Evolutionary conservation across 2,888 invertebrate species (phyloP).

Genomic region (Strigamia maritima): DNA sequence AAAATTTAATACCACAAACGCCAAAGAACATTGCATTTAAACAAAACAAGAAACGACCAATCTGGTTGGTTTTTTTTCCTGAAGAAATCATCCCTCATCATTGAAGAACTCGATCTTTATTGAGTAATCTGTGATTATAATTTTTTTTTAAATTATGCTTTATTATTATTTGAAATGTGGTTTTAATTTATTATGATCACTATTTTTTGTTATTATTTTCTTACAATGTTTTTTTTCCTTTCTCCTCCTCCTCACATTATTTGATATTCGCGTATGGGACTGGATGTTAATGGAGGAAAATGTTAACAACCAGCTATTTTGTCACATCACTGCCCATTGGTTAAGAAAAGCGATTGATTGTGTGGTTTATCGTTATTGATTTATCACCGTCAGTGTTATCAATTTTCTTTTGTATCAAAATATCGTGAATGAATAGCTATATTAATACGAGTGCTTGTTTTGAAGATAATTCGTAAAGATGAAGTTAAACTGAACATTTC

Average conservation of each 20-base stretch:
- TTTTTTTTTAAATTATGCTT: constrained; percentile 3
- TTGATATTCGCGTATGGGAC: not conserved
- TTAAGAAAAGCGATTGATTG: not conserved
- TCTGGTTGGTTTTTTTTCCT: not conserved
- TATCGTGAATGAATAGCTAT: not conserved
- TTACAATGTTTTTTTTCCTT: not conserved
- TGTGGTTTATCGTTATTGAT: not conserved
- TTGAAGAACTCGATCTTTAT: not conserved
- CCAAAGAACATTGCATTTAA: constrained; percentile 19
- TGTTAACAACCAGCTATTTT: constrained; percentile 8
- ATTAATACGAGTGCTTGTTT: not conserved
- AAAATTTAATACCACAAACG: constrained; percentile 15
- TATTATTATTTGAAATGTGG: not conserved
- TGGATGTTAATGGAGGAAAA: not conserved
- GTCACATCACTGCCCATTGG: constrained; percentile 7
- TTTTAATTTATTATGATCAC: not conserved
- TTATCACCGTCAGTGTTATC: not conserved
- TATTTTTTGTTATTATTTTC: not conserved
- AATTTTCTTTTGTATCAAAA: not conserved
- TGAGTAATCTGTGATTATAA: constrained; percentile 16
- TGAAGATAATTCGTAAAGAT: not conserved
- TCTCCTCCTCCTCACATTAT: not conserved
- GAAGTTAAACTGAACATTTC: not conserved
- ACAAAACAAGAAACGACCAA: not conserved
- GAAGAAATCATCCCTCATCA: constrained; percentile 15